Evolutionary conservation across 1,140 invertebrate species (phyloP).

Genomic region (Bombus confusus): DNA sequence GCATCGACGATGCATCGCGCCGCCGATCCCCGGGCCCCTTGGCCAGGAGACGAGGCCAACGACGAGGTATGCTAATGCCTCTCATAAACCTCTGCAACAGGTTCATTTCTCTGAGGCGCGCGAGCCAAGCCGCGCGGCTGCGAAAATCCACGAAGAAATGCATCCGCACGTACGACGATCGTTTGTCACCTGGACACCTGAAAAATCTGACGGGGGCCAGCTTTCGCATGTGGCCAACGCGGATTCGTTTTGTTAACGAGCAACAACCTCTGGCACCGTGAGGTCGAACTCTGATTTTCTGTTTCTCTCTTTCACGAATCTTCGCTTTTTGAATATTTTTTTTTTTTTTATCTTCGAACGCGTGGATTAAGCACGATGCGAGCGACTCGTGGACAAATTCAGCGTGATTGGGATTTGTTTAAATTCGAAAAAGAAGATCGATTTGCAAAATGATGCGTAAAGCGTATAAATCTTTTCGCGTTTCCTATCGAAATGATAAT

Average conservation of each 20-base stretch:
- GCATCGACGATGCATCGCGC: conserved; percentile 44
- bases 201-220: conserved; percentile 67
- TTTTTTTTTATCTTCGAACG: neutral
- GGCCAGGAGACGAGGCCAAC: conserved; percentile 50
- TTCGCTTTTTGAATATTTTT: neutral
- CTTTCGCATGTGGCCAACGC: conserved; percentile 44
- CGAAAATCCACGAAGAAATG: conserved; percentile 75
- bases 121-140: conserved; percentile 21
- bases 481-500: too few relatives aligned
- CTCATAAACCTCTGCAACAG: conserved; percentile 79
- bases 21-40: conserved; percentile 37
- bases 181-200: conserved; percentile 75
- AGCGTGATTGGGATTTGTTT: too few relatives aligned
- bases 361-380: neutral
- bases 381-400: neutral
- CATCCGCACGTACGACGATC: conserved; percentile 64
- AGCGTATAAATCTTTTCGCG: too few relatives aligned
- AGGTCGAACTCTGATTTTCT: neutral
- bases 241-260: conserved; percentile 61
- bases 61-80: conserved; percentile 78
- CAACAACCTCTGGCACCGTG: conserved; percentile 36
- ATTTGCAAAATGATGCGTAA: too few relatives aligned
- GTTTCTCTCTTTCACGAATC: neutral
- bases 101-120: conserved; percentile 75
- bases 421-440: too few relatives aligned